These are phyloP conservation scores for Noctua janthina DNA, from an alignment of 2,888 invertebrate species.

Conservation along the genomic window DNA sequence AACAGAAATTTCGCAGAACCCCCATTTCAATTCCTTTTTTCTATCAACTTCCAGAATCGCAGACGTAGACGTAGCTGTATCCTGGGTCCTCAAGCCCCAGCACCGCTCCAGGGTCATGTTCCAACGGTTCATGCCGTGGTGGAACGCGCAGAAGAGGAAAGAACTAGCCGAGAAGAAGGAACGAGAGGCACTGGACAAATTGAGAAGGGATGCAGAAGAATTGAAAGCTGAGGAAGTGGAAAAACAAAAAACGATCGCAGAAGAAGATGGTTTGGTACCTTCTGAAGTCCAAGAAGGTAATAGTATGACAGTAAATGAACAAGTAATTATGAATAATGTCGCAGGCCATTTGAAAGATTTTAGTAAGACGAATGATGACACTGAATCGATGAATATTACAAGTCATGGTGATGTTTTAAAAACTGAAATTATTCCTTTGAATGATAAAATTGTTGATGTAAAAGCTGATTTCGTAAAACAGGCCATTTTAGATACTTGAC, in stretches of 20 bases:
- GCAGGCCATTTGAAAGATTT: not conserved
- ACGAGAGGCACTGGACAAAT: conserved; percentile 68
- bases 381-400: conserved; percentile 8
- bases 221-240: conserved; percentile 23
- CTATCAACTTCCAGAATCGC: conserved; percentile 82
- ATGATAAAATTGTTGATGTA: conserved; percentile 48
- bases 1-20: not conserved
- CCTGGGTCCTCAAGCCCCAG: conserved; percentile 88
- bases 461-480: conserved; percentile 16
- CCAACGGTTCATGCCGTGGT: conserved; percentile 88
- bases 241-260: not conserved
- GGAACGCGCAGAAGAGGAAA: conserved; percentile 83
- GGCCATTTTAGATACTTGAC: conserved; percentile 59
- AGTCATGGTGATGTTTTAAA: conserved; percentile 1
- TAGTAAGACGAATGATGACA: not conserved
- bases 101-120: conserved; percentile 88
- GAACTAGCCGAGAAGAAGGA: conserved; percentile 82
- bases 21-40: not conserved
- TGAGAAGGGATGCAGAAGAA: conserved; percentile 40
- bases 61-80: conserved; percentile 86
- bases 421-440: conserved; percentile 33
- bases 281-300: not conserved
- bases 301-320: not conserved
- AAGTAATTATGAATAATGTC: conserved; percentile 8
- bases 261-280: not conserved